Evolutionary conservation across 2,888 invertebrate genomes (phyloP).

Genomic region (Philereme transversata): DNA sequence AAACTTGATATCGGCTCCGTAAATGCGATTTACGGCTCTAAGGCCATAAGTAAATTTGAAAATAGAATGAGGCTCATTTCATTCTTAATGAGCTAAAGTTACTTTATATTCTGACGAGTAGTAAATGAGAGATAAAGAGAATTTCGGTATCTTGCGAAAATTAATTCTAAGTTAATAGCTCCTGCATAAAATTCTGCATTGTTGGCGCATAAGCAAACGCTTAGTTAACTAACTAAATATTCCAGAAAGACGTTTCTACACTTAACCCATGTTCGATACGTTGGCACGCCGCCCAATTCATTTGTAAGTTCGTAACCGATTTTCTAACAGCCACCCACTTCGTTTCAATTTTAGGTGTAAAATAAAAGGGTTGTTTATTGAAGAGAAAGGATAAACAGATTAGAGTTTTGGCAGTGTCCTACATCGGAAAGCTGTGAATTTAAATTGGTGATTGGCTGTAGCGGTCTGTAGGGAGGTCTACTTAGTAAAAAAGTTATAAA

Average conservation of each 20-base stretch:
- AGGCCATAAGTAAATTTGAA: too few relatives aligned
- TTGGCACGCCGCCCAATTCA: slow-evolving; percentile 63
- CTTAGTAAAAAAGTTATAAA: background rate
- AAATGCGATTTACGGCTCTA: too few relatives aligned
- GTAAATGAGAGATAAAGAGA: too few relatives aligned
- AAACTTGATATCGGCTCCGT: too few relatives aligned
- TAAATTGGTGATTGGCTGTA: slow-evolving; percentile 7
- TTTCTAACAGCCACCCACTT: slow-evolving; percentile 38
- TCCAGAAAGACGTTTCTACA: slow-evolving; percentile 4
- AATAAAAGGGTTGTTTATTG: slow-evolving; percentile 18
- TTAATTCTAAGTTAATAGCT: background rate
- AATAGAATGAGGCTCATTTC: too few relatives aligned
- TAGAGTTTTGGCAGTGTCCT: slow-evolving; percentile 3
- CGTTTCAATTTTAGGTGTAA: slow-evolving; percentile 22
- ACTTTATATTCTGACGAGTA: background rate
- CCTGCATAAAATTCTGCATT: slow-evolving; percentile 5
- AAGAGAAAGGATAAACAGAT: slow-evolving; percentile 17
- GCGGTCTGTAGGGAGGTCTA: too few relatives aligned
- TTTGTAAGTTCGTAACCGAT: slow-evolving; percentile 54
- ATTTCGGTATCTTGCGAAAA: too few relatives aligned
- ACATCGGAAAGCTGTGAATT: slow-evolving; percentile 1
- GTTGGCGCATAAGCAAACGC: slow-evolving; percentile 10
- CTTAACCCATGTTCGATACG: slow-evolving; percentile 13
- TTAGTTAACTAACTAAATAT: slow-evolving; percentile 12
- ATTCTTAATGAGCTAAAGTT: too few relatives aligned